Percentiles rank a stretch among this genome's conserved stretches.
These are phyloP conservation scores for Penaeus chinensis DNA, from an alignment of 1,140 invertebrate genomes.

Conservation along the genomic window DNA sequence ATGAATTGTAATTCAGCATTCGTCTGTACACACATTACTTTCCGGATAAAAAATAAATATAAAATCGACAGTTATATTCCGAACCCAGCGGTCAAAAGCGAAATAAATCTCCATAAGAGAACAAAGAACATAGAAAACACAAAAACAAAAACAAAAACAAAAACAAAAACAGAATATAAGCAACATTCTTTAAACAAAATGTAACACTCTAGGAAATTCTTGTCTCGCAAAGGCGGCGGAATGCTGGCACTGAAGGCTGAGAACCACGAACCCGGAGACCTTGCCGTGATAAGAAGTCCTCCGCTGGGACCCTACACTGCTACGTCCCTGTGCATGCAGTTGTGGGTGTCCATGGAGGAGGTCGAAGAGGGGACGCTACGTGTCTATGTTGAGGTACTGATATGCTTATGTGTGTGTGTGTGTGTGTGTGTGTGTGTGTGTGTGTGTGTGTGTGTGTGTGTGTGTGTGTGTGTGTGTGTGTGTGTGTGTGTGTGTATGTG, in stretches of 20 bases:
- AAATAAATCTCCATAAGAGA: too few species aligned
- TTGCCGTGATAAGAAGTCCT: slow-evolving; percentile 30
- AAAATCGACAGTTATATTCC: too few species aligned
- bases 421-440: neutral
- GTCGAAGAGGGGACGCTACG: slow-evolving; percentile 28
- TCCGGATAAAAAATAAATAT: too few species aligned
- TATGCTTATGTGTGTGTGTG: neutral
- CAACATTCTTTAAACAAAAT: neutral
- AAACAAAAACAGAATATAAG: neutral
- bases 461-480: neutral
- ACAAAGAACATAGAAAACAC: too few species aligned
- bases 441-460: neutral
- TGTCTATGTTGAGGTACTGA: slow-evolving; percentile 39
- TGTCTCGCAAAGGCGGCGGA: slow-evolving; percentile 7
- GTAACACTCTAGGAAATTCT: neutral
- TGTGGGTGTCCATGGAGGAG: slow-evolving; percentile 37
- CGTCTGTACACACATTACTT: too few species aligned
- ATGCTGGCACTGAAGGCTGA: slow-evolving; percentile 30
- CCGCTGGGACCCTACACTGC: slow-evolving; percentile 27
- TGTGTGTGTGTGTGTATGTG: too few species aligned
- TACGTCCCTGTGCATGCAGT: slow-evolving; percentile 34
- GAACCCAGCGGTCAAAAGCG: too few species aligned
- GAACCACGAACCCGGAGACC: slow-evolving; percentile 25
- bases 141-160: neutral
- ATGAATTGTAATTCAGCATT: too few species aligned